Percentiles rank a stretch among this genome's conserved stretches.
Conservation (phyloP, 1,140 invertebrate species). For the Conus ventricosus region DNA sequence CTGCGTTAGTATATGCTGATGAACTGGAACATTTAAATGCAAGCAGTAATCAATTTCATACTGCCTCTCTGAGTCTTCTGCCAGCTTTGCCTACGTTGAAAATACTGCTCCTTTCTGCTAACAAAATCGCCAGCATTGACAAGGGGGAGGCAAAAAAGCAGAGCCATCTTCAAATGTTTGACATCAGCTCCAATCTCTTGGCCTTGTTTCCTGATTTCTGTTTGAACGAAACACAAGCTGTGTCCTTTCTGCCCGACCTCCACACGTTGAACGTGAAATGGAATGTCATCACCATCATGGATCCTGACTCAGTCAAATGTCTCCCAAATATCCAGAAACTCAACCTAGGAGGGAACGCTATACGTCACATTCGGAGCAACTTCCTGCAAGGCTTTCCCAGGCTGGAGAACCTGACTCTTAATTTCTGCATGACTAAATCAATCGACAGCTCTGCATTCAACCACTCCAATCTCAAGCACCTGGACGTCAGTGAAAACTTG, state of each 20-base stretch:
- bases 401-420: slow-evolving; percentile 9
- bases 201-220: neutral
- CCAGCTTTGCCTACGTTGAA: neutral
- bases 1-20: neutral
- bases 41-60: neutral
- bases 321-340: slow-evolving; percentile 15
- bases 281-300: slow-evolving; percentile 22
- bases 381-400: slow-evolving; percentile 24
- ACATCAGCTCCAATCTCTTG: slow-evolving; percentile 4
- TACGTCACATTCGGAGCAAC: slow-evolving; percentile 12
- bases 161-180: neutral
- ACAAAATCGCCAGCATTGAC: neutral
- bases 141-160: neutral
- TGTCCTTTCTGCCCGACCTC: neutral
- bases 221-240: neutral
- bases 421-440: neutral
- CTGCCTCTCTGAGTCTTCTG: neutral
- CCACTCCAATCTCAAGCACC: slow-evolving; percentile 7
- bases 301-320: neutral
- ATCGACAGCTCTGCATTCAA: slow-evolving; percentile 34
- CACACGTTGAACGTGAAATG: neutral
- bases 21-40: neutral
- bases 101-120: neutral
- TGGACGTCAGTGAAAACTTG: slow-evolving; percentile 31
- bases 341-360: slow-evolving; percentile 6